phyloP scores from a whole-genome alignment of 2,797 vertebrate species.

The Petrocephalus schoutedeni region DNA sequence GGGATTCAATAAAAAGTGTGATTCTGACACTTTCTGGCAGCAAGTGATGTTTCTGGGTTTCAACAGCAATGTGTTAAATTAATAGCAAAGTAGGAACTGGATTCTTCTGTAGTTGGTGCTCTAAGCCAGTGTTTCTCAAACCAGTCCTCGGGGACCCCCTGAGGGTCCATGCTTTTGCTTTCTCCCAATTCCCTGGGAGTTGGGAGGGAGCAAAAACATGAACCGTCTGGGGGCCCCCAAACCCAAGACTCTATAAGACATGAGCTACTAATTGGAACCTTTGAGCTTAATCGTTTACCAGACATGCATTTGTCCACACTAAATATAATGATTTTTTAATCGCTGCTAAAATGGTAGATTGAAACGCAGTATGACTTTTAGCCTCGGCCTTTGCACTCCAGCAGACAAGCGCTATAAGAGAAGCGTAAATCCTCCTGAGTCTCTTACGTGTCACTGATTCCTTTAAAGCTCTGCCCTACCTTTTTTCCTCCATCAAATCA shows the following conservation, averaged over 20 bases:
- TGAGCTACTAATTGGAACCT: not conserved
- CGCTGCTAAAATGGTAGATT: not conserved
- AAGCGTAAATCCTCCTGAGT: not conserved
- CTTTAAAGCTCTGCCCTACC: slow-evolving; percentile 43
- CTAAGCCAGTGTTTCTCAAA: slow-evolving; percentile 66
- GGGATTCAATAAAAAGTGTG: not conserved
- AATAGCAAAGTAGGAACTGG: slow-evolving; percentile 51
- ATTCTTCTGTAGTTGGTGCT: slow-evolving; percentile 36
- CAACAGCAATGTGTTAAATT: not conserved
- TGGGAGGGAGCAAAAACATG: too few relatives aligned
- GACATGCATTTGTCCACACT: not conserved
- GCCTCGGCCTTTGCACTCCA: not conserved
- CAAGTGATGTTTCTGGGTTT: slow-evolving; percentile 16
- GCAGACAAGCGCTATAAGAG: slow-evolving; percentile 11
- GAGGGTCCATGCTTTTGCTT: too few relatives aligned
- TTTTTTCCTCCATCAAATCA: slow-evolving; percentile 27
- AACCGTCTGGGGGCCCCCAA: too few relatives aligned
- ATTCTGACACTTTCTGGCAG: not conserved
- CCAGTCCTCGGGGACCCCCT: too few relatives aligned
- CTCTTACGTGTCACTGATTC: not conserved
- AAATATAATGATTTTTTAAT: not conserved
- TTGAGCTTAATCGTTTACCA: not conserved
- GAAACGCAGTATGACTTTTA: not conserved
- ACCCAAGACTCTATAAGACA: not conserved
- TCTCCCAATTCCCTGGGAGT: too few relatives aligned